A percentile compares a stretch with the other conserved stretches of the same genome.
phyloP scores from a whole-genome alignment of 2,888 invertebrate species.

The Lagria hirta region DNA sequence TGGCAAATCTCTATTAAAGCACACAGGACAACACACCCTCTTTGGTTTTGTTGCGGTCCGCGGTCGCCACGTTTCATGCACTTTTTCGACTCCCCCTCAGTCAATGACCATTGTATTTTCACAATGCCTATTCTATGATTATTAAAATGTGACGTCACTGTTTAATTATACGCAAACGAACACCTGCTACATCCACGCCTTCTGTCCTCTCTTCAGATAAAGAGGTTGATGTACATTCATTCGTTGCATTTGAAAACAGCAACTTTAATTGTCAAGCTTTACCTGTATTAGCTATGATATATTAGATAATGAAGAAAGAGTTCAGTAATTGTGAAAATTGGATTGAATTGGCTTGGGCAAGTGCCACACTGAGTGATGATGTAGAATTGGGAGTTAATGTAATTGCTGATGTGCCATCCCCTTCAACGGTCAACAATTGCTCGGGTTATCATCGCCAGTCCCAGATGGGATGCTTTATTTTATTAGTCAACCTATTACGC shows the following conservation, averaged over 20 bases:
- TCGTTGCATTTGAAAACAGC: no score
- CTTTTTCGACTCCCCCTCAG: constrained; percentile 32
- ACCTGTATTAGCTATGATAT: no score
- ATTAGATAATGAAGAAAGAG: constrained; percentile 1
- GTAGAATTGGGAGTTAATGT: constrained; percentile 43
- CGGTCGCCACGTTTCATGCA: constrained; percentile 29
- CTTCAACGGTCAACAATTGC: constrained; percentile 41
- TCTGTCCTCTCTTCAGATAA: constrained; percentile 12
- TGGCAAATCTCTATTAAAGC: constrained; percentile 44
- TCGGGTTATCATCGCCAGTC: constrained; percentile 40
- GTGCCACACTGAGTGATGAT: constrained; percentile 42
- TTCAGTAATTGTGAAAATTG: constrained; percentile 37
- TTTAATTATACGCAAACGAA: constrained; percentile 41
- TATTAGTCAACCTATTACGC: constrained; percentile 35
- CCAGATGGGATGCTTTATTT: constrained; percentile 42
- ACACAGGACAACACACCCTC: constrained; percentile 34
- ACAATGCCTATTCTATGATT: constrained; percentile 50
- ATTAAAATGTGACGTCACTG: constrained; percentile 47
- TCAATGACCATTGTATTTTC: constrained; percentile 50
- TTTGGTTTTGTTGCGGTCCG: constrained; percentile 34
- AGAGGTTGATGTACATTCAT: no score
- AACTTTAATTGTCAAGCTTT: no score
- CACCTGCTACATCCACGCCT: constrained; percentile 41
- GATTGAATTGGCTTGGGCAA: constrained; percentile 38
- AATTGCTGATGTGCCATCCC: constrained; percentile 40